phyloP scores from a whole-genome alignment of 1,140 invertebrate genomes.

The Hypothenemus hampei region DNA sequence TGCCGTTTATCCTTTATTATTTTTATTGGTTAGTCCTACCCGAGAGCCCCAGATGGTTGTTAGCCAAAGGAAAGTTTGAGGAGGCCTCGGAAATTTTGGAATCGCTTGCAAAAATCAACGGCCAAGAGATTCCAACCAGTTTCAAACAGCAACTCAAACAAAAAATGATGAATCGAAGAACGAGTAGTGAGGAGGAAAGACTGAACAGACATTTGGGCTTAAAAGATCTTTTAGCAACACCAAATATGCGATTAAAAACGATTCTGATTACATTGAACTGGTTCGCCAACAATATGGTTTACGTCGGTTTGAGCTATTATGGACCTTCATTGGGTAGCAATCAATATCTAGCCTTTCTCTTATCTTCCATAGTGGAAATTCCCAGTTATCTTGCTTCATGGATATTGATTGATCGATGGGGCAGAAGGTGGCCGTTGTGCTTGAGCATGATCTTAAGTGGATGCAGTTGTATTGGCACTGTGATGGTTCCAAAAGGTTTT shows the following conservation, averaged over 20 bases:
- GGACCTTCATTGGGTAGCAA: conserved; percentile 77
- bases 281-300: conserved; percentile 74
- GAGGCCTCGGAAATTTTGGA: conserved; percentile 75
- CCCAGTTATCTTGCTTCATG: conserved; percentile 80
- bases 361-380: conserved; percentile 77
- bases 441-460: conserved; percentile 79
- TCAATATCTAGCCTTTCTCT: conserved; percentile 79
- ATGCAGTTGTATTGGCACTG: conserved; percentile 73
- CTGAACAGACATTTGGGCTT: conserved; percentile 60
- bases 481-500: conserved; percentile 67
- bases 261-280: conserved; percentile 63
- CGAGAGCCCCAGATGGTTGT: conserved; percentile 79
- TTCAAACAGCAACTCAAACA: conserved; percentile 69
- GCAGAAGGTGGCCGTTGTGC: conserved; percentile 76
- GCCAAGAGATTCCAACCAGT: conserved; percentile 64
- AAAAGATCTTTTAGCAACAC: conserved; percentile 69
- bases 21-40: conserved; percentile 80
- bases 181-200: conserved; percentile 57
- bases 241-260: conserved; percentile 78
- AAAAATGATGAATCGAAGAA: conserved; percentile 62
- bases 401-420: conserved; percentile 79
- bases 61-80: conserved; percentile 71
- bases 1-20: conserved; percentile 80
- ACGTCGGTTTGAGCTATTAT: conserved; percentile 81
- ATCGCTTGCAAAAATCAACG: conserved; percentile 70